phyloP scores from a whole-genome alignment of 1,140 invertebrate species.

The Acromyrmex echinatior region DNA sequence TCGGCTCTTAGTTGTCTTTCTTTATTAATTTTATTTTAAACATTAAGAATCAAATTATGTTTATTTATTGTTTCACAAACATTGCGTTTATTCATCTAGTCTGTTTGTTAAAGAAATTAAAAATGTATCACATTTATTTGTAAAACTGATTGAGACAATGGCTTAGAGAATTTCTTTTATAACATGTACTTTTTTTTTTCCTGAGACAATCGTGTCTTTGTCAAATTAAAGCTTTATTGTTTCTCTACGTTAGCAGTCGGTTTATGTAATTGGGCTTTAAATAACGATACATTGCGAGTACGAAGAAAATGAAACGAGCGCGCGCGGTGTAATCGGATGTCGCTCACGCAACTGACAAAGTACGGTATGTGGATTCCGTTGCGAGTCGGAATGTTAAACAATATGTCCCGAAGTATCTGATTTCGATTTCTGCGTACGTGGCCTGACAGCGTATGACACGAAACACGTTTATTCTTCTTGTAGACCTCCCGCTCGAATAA shows the following conservation, averaged over 20 bases:
- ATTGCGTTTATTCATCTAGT: too few species aligned
- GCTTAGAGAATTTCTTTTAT: not conserved
- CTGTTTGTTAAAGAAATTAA: not conserved
- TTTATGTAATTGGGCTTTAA: constrained; percentile 11
- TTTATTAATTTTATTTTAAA: too few species aligned
- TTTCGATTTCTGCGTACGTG: constrained; percentile 60
- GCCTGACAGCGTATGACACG: not conserved
- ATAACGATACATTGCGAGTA: not conserved
- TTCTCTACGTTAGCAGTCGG: not conserved
- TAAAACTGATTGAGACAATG: not conserved
- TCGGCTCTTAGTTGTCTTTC: too few species aligned
- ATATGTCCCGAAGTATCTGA: constrained; percentile 49
- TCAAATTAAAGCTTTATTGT: not conserved
- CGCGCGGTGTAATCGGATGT: constrained; percentile 28
- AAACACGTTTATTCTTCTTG: not conserved
- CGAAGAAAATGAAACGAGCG: constrained; percentile 15
- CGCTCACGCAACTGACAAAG: constrained; percentile 36
- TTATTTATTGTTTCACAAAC: too few species aligned
- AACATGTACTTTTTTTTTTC: not conserved
- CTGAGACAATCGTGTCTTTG: not conserved
- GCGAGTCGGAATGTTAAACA: constrained; percentile 63
- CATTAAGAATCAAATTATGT: too few species aligned
- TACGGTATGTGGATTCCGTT: constrained; percentile 34
- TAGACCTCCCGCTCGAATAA: not conserved
- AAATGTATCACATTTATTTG: not conserved